Base-by-base conservation (phyloP, 1,140 invertebrate genomes). In the Hyles euphorbiae region DNA sequence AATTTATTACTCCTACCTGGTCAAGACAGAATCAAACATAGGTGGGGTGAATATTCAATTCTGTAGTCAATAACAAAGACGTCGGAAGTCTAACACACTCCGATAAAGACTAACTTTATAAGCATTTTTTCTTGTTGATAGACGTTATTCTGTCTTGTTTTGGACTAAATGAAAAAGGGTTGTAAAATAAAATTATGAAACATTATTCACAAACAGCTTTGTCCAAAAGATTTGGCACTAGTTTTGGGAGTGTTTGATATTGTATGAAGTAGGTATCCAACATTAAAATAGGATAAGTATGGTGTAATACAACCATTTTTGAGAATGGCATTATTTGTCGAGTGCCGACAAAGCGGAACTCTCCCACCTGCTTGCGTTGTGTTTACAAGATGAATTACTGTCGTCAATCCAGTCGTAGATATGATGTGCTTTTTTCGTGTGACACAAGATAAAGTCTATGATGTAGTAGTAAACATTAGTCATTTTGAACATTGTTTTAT, bases 1-100 rank as follows among this genome's bases (percentile, higher is more conserved):
- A 76, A 76, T 74, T 61, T 61, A 81, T 79, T 48, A 69, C 64
- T 69, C 70, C 74, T 78, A 69, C 76, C 72, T 83, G 71, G 76
- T 64, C 72, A 71, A 61, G 10, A 71, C 59, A 50, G 66, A 62
- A 59, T 59, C 50, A 46, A 58, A 55, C 67, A 69, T 22, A 22
- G 22, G 22, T 22, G 22, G 22, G 22, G 22, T 22, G 22, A 2
- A 22, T 22, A 22, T 22, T 22, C 22, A 22, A 22, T 72, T 57
- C 52, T 54, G 58, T 57, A 57, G 58, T 62, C 56, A 46, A 34
- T 56, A 49, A 52, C 45, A 50, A 55, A 61, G 63, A 74, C 72
- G 72, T 74, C 72, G 53, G 34, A 53, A 63, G 53, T 52, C 54
- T 54, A 48, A 53, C 56, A 34, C 54, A 60, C 56, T 57, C 45